Conservation (phyloP, 2,888 invertebrate genomes). For the Eupithecia inturbata region DNA sequence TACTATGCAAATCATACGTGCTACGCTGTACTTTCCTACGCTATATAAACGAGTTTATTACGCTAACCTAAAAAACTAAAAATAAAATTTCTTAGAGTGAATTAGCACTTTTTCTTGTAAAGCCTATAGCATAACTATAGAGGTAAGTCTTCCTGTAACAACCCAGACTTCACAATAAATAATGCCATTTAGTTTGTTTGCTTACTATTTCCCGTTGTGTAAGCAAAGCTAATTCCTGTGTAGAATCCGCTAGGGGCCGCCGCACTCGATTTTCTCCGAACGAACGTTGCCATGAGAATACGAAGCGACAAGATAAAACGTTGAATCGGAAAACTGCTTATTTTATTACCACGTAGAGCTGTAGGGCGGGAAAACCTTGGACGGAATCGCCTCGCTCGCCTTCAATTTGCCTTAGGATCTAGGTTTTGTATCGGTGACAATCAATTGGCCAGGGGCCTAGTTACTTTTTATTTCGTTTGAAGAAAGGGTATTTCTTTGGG, state of each 20-base stretch:
- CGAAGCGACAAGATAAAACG: conserved; percentile 77
- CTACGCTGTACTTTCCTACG: background rate
- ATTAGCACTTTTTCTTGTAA: background rate
- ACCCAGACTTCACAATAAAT: conserved; percentile 1
- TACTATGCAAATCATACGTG: conserved; percentile 38
- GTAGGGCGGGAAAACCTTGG: conserved; percentile 68
- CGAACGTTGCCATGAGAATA: conserved; percentile 69
- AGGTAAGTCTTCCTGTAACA: background rate
- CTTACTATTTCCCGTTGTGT: conserved; percentile 41
- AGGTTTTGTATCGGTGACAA: conserved; percentile 18
- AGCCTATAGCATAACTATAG: background rate
- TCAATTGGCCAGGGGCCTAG: conserved; percentile 3
- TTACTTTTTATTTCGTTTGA: background rate
- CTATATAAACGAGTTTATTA: background rate
- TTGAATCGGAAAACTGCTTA: conserved; percentile 81
- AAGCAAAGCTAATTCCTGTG: conserved; percentile 60
- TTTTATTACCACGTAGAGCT: conserved; percentile 74
- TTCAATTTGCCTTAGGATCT: conserved; percentile 59
- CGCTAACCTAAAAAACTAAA: background rate
- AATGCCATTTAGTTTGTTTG: conserved; percentile 30
- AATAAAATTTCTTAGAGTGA: background rate
- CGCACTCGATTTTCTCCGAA: conserved; percentile 66
- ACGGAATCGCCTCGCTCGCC: conserved; percentile 58
- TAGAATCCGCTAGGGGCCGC: conserved; percentile 60
- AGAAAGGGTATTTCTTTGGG: background rate